Conservation (phyloP, 2,113 vertebrate genomes). For the Oryzias curvinotus region DNA sequence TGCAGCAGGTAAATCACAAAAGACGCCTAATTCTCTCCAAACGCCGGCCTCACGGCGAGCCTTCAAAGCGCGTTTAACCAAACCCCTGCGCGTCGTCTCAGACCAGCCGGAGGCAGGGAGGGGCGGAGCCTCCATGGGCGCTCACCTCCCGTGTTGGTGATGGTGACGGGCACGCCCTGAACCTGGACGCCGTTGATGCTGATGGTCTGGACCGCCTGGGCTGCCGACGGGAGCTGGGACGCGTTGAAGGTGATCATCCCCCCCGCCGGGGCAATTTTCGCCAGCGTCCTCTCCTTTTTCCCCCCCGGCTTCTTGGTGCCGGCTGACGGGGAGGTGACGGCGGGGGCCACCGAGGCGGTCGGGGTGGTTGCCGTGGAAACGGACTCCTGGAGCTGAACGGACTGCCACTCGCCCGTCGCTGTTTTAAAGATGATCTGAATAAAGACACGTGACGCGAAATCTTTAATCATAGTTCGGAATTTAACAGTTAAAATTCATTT, state of each 20-base stretch:
- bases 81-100: no score
- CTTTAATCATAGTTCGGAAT: no score
- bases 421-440: conserved; percentile 89
- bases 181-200: conserved; percentile 97
- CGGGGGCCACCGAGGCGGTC: conserved; percentile 57
- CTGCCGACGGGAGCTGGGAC: conserved; percentile 83
- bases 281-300: conserved; percentile 88
- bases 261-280: conserved; percentile 93
- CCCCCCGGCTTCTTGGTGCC: conserved; percentile 71
- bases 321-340: conserved; percentile 46
- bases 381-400: conserved; percentile 86
- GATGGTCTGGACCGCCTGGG: conserved; percentile 94
- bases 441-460: neutral
- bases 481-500: no score
- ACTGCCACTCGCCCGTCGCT: conserved; percentile 87
- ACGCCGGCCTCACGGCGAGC: no score
- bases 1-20: neutral
- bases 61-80: no score
- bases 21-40: no score
- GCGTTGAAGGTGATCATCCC: conserved; percentile 87
- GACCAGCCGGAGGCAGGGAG: no score
- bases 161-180: conserved; percentile 93
- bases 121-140: no score
- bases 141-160: conserved; percentile 91
- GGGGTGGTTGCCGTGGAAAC: conserved; percentile 67